Conservation (phyloP, 2,888 invertebrate species). For the Meghimatium bilineatum region DNA sequence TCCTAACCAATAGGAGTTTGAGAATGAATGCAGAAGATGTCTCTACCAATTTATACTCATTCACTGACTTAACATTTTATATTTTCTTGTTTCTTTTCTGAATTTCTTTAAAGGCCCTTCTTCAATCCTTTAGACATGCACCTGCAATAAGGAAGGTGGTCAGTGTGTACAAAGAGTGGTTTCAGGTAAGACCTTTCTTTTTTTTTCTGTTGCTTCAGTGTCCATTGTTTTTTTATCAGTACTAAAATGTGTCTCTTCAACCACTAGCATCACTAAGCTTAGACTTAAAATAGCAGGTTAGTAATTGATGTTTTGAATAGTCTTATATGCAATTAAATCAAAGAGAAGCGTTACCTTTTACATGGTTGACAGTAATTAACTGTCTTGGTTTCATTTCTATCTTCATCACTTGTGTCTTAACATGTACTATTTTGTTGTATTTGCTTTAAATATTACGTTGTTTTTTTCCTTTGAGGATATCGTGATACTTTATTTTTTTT, state of each 20-base stretch:
- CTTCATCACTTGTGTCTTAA: too few relatives aligned
- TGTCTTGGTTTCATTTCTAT: too few relatives aligned
- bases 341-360: too few relatives aligned
- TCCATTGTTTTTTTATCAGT: background rate
- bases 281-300: too few relatives aligned
- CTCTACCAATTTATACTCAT: background rate
- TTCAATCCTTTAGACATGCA: conserved; percentile 91
- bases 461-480: background rate
- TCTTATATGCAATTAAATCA: too few relatives aligned
- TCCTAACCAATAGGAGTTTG: too few relatives aligned
- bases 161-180: conserved; percentile 95
- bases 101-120: conserved; percentile 82
- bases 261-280: too few relatives aligned
- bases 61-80: background rate
- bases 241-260: background rate
- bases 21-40: too few relatives aligned
- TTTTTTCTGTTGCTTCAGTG: background rate
- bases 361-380: too few relatives aligned
- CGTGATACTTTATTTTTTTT: background rate
- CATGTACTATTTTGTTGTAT: background rate
- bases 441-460: background rate
- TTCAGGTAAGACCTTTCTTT: conserved; percentile 77
- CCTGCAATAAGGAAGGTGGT: conserved; percentile 92
- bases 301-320: too few relatives aligned
- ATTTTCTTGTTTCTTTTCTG: background rate